Conservation (phyloP, 2,888 invertebrate species). For the Cremastobaeus sp. region DNA sequence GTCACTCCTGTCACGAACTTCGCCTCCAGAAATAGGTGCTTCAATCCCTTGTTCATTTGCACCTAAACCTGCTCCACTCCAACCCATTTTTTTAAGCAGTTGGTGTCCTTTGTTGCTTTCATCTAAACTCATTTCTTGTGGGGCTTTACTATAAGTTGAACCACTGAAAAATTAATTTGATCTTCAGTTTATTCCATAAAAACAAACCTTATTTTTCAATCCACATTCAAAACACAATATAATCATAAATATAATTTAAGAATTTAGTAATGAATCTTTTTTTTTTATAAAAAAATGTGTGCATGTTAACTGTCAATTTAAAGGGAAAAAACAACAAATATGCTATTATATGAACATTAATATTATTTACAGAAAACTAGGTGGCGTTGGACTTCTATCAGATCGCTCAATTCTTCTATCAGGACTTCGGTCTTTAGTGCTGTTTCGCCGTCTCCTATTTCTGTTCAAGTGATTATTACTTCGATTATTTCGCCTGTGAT, state of each 20-base stretch:
- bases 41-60: slow-evolving; percentile 97
- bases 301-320: too few species aligned
- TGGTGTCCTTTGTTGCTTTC: slow-evolving; percentile 98
- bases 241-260: neutral
- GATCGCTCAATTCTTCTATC: slow-evolving; percentile 74
- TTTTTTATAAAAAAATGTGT: too few species aligned
- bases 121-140: slow-evolving; percentile 84
- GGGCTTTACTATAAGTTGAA: slow-evolving; percentile 78
- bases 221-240: too few species aligned
- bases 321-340: neutral
- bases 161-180: slow-evolving; percentile 69
- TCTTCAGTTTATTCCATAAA: too few species aligned
- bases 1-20: slow-evolving; percentile 93
- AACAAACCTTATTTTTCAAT: too few species aligned
- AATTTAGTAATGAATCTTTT: too few species aligned
- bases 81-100: slow-evolving; percentile 98
- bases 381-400: slow-evolving; percentile 82
- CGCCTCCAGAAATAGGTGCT: slow-evolving; percentile 94
- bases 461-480: slow-evolving; percentile 77
- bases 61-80: slow-evolving; percentile 96
- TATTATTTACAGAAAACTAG: slow-evolving; percentile 84
- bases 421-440: slow-evolving; percentile 76
- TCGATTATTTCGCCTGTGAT: slow-evolving; percentile 75
- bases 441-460: slow-evolving; percentile 79
- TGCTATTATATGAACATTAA: neutral